Conservation (phyloP, 2,888 invertebrate species). For the Tuberolachnus salignus region DNA sequence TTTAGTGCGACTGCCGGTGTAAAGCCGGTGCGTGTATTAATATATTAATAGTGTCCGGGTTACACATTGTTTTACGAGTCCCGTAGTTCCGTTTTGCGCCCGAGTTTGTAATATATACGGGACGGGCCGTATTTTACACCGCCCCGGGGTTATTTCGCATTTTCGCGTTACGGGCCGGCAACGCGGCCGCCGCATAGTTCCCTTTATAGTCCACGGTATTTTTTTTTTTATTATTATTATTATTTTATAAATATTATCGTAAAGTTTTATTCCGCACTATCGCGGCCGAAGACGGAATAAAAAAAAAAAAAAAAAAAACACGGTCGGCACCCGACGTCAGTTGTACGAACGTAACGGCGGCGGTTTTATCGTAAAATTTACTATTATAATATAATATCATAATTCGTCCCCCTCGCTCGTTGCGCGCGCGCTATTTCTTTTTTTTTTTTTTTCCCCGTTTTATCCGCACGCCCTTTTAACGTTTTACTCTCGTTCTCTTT, state of each 20-base stretch:
- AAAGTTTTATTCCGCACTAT: too few species aligned
- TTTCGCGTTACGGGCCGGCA: too few species aligned
- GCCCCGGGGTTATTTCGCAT: too few species aligned
- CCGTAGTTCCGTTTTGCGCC: conserved; percentile 26
- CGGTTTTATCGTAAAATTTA: conserved; percentile 17
- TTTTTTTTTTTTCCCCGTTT: too few species aligned
- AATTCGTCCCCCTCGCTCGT: too few species aligned
- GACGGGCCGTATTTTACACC: background rate
- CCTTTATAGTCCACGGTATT: background rate
- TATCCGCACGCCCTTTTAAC: too few species aligned
- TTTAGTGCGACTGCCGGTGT: conserved; percentile 20
- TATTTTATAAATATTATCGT: background rate
- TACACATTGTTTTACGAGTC: conserved; percentile 43
- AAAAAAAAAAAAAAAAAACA: too few species aligned
- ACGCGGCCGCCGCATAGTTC: background rate
- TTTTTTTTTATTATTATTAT: conserved; percentile 23
- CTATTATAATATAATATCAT: too few species aligned
- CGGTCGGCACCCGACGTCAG: too few species aligned
- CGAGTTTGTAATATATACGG: background rate
- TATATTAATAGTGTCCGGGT: conserved; percentile 38
- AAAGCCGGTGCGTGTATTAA: conserved; percentile 27
- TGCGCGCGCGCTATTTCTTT: too few species aligned
- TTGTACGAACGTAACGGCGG: background rate
- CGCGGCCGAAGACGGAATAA: too few species aligned
- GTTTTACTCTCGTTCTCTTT: background rate